Evolutionary conservation across 1,140 invertebrate genomes (phyloP), one percentile per base, ranked within the genome.

Genomic region (Lepidotrigona ventralis): DNA sequence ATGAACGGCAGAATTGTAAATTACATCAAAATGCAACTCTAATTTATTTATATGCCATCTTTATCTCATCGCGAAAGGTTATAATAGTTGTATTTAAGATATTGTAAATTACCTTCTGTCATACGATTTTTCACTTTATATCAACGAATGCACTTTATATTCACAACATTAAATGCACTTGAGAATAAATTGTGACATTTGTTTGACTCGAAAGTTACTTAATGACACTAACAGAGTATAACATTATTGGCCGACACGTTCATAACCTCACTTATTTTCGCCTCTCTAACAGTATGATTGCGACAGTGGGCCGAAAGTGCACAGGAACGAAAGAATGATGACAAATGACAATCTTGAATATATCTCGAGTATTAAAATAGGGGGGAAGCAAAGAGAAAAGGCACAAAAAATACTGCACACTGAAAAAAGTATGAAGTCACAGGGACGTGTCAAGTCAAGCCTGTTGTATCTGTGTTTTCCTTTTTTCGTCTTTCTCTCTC

Each of bases 181-280:
- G 17, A 60, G 9, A 68, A 14, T 23, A 54, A 64, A 73, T 26
- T 15, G 33, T 79, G 53, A 79, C 68, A 79, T 83, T 83, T 73
- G 58, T 60, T 72, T 21, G 29, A 54, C 29, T 78, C 3, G 23
- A 53, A 66, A 64, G 79, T 76, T 81, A 75, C 64, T 82, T 76
- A 81, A 85, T 75, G 70, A 82, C 72, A 85, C 79, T 66, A 64
- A 58, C 54, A n/a, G 46, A 70, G 64, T 64, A 53, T 73, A 81
- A 64, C 79, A 75, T 84, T 84, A 75, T 58, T 63, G 83, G 72
- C 72, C 58, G 71, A 81, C 79, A 85, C 64, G 79, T 81, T 75
- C 79, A 85, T 85, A 85, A 85, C 83, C 83, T 85, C 83, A 85
- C 83, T 85, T 81, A 70, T 78, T n/a, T 19, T 46, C 39, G 39